A percentile compares a stretch with the other conserved stretches of the same genome.
Conservation (phyloP, 1,140 invertebrate species). For the Bathynomus jamesi region DNA sequence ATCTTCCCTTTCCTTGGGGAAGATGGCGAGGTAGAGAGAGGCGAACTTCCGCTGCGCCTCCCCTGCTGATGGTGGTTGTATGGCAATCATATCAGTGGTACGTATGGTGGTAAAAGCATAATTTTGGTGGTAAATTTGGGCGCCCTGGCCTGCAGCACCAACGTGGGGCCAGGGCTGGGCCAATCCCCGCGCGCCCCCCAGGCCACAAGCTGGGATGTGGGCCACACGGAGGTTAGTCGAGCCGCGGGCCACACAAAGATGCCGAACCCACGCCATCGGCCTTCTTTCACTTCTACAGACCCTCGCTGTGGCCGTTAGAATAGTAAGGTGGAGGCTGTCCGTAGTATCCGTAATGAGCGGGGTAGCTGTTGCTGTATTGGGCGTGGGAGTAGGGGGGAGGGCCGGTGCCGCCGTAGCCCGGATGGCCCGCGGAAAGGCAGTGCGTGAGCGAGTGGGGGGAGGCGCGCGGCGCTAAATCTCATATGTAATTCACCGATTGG, state of each 20-base stretch:
- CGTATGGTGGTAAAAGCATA: background rate
- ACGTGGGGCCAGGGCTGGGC: background rate
- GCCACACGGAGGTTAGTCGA: background rate
- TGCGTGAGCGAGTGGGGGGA: conserved; percentile 37
- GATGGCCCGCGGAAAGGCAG: conserved; percentile 36
- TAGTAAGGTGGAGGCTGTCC: background rate
- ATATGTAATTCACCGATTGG: conserved; percentile 38
- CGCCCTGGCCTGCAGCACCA: background rate
- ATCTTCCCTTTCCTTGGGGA: background rate
- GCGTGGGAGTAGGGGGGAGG: conserved; percentile 22
- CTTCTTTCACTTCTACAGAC: background rate
- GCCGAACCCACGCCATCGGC: background rate
- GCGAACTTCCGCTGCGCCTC: background rate
- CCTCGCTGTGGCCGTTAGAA: background rate
- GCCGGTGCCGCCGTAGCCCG: conserved; percentile 22
- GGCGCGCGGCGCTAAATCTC: conserved; percentile 38
- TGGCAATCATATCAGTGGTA: background rate
- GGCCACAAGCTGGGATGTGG: background rate
- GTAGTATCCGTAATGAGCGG: background rate
- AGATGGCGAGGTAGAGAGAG: background rate
- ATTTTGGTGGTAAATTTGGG: background rate
- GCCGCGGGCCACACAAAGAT: background rate
- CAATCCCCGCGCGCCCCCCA: background rate
- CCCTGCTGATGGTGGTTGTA: background rate
- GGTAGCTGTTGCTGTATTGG: conserved; percentile 23